Base-by-base conservation (phyloP, 2,888 invertebrate species). In the Lasioglossum oenotherae region DNA sequence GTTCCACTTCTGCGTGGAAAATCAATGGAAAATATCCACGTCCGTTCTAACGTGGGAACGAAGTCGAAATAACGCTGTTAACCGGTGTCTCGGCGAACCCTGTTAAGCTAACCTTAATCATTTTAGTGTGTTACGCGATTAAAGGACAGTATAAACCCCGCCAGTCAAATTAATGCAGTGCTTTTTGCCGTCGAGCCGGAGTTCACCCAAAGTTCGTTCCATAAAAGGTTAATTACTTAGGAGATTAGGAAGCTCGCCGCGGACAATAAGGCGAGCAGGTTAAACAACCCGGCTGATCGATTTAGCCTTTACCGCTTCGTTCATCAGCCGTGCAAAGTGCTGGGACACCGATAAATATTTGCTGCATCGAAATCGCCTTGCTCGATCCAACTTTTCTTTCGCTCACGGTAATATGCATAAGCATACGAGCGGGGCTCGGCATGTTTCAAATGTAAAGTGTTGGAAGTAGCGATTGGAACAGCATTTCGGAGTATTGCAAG, bases 161-260 rank as follows among this genome's bases (percentile, higher is more conserved):
- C 23, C 53, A n/a, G 84, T 64, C 44, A 73, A 76, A 67, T 83
- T 85, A 84, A 38, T 53, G n/a, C 14, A 27, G n/a, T n/a, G 23
- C 74, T 53, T 64, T 71, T 53, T 75, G 72, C 75, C 35, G 49
- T 31, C n/a, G 71, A 83, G 75, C 60, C 75, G 72, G 41, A 49
- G 27, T 64, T 38, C 41, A 75, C 23, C 38, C n/a, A 74, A 85
- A 84, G 80, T 86, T 86, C 35, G 49, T 31, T 41, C 72, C 78
- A 77, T 35, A 84, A 80, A 77, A 80, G 76, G 77, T 80, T 85
- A 84, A 85, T 85, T 80, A 84, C 84, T 85, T 49, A 53, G 80
- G 78, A 57, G 80, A 86, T 81, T 85, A 81, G 67, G 35, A 67
- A 80, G 80, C 77, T 72, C 27, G 60, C 71, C 46, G 64, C 64